Percentiles rank a stretch among this genome's conserved stretches.
These are phyloP conservation scores for Drosophila nasuta DNA, from an alignment of 1,140 invertebrate species.

Conservation along the genomic window DNA sequence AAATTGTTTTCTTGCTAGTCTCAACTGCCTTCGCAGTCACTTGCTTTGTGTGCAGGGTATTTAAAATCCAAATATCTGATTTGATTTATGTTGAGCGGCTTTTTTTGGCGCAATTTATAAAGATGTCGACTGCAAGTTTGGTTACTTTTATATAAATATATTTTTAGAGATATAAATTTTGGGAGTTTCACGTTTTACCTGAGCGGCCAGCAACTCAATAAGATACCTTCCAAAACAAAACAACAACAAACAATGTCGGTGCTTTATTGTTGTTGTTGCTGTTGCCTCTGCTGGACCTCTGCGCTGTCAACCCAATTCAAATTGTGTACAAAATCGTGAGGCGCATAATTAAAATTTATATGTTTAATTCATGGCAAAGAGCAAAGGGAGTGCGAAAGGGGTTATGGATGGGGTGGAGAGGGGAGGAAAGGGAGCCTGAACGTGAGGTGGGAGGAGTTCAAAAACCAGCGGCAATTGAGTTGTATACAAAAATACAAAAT, in stretches of 20 bases:
- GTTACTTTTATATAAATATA: conserved; percentile 41
- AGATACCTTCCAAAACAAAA: conserved; percentile 21
- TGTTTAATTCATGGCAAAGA: conserved; percentile 60
- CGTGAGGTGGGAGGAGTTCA: conserved; percentile 33
- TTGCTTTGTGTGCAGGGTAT: conserved; percentile 8
- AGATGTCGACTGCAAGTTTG: conserved; percentile 70
- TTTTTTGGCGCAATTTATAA: conserved; percentile 76
- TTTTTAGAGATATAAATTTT: conserved; percentile 36
- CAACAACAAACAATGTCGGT: conserved; percentile 34
- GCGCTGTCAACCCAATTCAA: conserved; percentile 80
- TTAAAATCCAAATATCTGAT: conserved; percentile 51
- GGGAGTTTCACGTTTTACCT: conserved; percentile 71
- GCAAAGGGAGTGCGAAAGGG: not conserved
- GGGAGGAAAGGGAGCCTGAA: not conserved
- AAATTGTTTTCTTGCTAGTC: not conserved
- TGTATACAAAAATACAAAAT: conserved; percentile 35
- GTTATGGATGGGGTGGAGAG: not conserved
- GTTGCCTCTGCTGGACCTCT: conserved; percentile 23
- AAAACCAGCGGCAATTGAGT: conserved; percentile 69
- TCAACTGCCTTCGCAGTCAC: not conserved
- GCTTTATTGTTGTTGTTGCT: conserved; percentile 21
- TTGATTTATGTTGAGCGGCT: conserved; percentile 71
- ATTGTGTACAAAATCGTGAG: conserved; percentile 81
- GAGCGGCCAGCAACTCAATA: conserved; percentile 48
- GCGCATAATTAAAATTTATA: conserved; percentile 79